These are phyloP conservation scores for Troides aeacus DNA, from an alignment of 2,888 invertebrate species.

Conservation along the genomic window DNA sequence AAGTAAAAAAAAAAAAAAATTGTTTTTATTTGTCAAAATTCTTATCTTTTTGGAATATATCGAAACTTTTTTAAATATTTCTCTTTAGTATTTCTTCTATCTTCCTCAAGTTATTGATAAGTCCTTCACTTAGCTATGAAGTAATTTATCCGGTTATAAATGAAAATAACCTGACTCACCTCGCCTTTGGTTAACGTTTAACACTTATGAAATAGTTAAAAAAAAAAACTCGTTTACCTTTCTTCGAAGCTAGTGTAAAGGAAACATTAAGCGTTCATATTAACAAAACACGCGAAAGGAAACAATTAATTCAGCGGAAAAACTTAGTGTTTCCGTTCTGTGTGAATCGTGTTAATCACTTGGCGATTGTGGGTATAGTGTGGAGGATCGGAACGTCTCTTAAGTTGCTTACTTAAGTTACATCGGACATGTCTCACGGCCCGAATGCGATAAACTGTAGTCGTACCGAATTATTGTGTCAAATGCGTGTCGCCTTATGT, in stretches of 20 bases:
- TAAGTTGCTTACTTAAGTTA: constrained; percentile 16
- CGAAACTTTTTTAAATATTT: no score
- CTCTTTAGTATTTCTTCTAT: no score
- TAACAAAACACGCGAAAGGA: constrained; percentile 22
- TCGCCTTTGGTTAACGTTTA: not conserved
- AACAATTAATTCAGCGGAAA: constrained; percentile 17
- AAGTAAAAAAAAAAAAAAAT: no score
- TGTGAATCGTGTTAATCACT: constrained; percentile 20
- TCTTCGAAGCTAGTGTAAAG: constrained; percentile 14
- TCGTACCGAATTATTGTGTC: constrained; percentile 21
- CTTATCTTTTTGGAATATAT: no score
- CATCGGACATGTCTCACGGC: constrained; percentile 8
- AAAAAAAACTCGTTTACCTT: constrained; percentile 20
- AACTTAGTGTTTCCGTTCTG: constrained; percentile 10
- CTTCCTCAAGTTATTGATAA: no score
- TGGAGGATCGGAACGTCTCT: constrained; percentile 4
- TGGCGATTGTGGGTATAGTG: constrained; percentile 10
- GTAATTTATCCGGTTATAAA: not conserved
- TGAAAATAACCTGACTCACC: not conserved
- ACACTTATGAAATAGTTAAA: constrained; percentile 21
- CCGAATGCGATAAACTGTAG: constrained; percentile 16
- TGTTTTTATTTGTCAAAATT: no score
- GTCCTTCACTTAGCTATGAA: no score
- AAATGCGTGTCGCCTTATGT: constrained; percentile 25
- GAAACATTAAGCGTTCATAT: constrained; percentile 18